A percentile compares a stretch with the other conserved stretches of the same genome.
Evolutionary conservation across 2,113 vertebrate genomes (phyloP).

Genomic region (Oreotrochilus melanogaster): DNA sequence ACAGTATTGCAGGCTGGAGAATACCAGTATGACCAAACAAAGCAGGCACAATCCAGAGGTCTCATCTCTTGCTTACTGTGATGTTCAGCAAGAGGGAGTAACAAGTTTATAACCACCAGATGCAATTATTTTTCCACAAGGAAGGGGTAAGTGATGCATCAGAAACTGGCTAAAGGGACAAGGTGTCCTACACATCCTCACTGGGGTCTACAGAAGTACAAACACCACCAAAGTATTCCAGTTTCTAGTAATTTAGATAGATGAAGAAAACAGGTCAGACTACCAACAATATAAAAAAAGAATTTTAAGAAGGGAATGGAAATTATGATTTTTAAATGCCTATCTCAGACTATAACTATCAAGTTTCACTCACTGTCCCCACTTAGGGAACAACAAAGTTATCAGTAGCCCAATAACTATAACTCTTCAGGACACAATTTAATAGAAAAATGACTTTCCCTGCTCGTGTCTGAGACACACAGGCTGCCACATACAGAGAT

Average conservation of each 20-base stretch:
- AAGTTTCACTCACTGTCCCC: neutral
- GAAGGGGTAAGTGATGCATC: neutral
- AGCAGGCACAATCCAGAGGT: neutral
- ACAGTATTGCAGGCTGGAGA: neutral
- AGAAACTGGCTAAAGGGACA: accelerated
- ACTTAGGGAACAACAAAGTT: neutral
- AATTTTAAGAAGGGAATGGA: neutral
- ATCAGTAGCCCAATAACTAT: neutral
- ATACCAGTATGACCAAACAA: neutral
- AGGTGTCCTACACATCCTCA: neutral
- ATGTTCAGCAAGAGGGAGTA: neutral
- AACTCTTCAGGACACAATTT: neutral
- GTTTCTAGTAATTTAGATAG: neutral
- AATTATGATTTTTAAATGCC: neutral
- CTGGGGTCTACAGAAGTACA: neutral
- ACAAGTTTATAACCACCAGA: neutral
- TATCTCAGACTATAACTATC: neutral
- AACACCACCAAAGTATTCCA: neutral
- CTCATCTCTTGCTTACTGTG: neutral
- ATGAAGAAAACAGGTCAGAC: neutral
- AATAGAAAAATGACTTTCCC: neutral
- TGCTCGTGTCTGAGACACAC: neutral
- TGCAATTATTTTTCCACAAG: neutral
- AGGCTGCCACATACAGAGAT: accelerated
- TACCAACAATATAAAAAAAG: neutral